These are phyloP conservation scores for Manis pentadactyla DNA, from an alignment of 2,797 vertebrate genomes.

Conservation along the genomic window DNA sequence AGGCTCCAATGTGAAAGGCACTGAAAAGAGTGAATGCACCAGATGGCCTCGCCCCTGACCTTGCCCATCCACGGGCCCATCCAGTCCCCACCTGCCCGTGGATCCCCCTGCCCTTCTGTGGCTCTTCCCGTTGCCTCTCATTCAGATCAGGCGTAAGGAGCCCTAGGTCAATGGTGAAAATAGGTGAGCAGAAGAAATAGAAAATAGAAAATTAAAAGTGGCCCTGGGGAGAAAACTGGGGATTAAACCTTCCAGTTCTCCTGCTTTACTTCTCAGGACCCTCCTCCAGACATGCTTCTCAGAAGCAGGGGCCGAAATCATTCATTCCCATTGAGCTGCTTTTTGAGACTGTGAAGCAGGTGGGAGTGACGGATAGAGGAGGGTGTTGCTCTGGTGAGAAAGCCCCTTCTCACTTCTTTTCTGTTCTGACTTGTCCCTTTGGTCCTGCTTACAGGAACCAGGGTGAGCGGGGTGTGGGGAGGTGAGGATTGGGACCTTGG, in stretches of 20 bases:
- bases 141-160: neutral
- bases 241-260: neutral
- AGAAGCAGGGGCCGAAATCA: neutral
- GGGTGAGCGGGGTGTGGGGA: neutral
- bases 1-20: neutral
- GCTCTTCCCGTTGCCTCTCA: neutral
- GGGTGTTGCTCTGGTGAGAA: fast-evolving
- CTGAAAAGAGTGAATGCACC: neutral
- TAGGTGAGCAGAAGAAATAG: neutral
- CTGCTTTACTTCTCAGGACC: neutral
- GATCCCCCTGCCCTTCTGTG: neutral
- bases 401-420: neutral
- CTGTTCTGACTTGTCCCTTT: neutral
- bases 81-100: fast-evolving
- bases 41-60: neutral
- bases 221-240: neutral
- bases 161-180: neutral
- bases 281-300: neutral
- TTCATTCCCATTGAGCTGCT: neutral
- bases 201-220: neutral
- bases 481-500: neutral
- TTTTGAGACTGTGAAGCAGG: neutral
- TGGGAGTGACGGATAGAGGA: neutral
- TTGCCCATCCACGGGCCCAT: fast-evolving
- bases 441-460: neutral